phyloP scores from a whole-genome alignment of 2,888 invertebrate species.

The Leucophenga montana region DNA sequence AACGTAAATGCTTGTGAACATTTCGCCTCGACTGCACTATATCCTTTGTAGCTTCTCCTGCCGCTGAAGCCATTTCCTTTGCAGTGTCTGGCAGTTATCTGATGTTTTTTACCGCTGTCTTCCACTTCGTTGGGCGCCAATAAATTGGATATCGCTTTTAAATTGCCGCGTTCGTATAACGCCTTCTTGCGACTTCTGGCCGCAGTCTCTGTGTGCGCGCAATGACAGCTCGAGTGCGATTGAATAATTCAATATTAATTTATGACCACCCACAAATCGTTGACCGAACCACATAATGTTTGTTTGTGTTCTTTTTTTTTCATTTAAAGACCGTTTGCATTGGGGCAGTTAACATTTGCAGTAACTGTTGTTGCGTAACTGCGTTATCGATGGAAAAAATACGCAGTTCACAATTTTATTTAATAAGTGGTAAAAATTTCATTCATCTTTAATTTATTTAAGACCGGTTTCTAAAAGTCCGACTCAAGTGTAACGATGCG shows the following conservation, averaged over 20 bases:
- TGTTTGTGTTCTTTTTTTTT: too few relatives aligned
- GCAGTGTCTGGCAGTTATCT: background rate
- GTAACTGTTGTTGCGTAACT: too few relatives aligned
- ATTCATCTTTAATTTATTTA: too few relatives aligned
- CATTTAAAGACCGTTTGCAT: too few relatives aligned
- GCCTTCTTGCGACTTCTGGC: background rate
- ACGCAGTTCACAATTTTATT: too few relatives aligned
- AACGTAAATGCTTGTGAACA: slow-evolving; percentile 11
- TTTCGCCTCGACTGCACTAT: background rate
- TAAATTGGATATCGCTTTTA: slow-evolving; percentile 25
- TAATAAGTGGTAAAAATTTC: too few relatives aligned
- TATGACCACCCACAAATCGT: background rate
- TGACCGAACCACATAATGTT: background rate
- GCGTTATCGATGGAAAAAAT: too few relatives aligned
- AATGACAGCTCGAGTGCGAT: slow-evolving; percentile 23
- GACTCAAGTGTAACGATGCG: too few relatives aligned
- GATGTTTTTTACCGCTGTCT: background rate
- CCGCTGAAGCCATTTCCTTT: background rate
- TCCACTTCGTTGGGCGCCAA: slow-evolving; percentile 16
- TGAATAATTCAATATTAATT: slow-evolving; percentile 28
- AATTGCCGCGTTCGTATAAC: background rate
- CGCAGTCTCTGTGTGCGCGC: background rate
- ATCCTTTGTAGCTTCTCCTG: background rate
- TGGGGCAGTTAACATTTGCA: too few relatives aligned
- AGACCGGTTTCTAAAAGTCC: too few relatives aligned